These are phyloP conservation scores for Celastrina argiolus DNA, from an alignment of 2,888 invertebrate species.

Conservation along the genomic window DNA sequence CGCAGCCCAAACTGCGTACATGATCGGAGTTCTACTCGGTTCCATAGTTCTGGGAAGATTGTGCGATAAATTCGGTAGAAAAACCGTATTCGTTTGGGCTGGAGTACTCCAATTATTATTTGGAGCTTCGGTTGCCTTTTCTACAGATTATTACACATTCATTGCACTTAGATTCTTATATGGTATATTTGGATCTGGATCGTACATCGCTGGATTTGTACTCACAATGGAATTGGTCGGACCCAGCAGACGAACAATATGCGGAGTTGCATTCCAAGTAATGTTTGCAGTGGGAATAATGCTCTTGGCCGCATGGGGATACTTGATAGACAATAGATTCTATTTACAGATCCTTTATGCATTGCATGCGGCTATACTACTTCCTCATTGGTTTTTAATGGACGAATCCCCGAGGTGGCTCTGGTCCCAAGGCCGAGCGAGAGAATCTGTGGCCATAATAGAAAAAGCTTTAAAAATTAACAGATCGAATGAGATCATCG, in stretches of 20 bases:
- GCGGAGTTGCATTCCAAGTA: constrained; percentile 88
- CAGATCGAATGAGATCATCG: constrained; percentile 78
- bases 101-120: constrained; percentile 84
- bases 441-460: constrained; percentile 86
- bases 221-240: constrained; percentile 91
- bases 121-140: constrained; percentile 85
- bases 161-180: constrained; percentile 82
- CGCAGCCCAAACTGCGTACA: constrained; percentile 85
- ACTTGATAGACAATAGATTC: constrained; percentile 84
- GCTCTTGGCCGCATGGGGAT: constrained; percentile 90
- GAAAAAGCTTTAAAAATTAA: constrained; percentile 86
- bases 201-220: constrained; percentile 83
- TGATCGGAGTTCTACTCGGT: constrained; percentile 90
- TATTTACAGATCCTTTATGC: constrained; percentile 88
- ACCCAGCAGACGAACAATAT: constrained; percentile 85
- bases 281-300: constrained; percentile 89
- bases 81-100: constrained; percentile 87
- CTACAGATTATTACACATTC: constrained; percentile 85
- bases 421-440: constrained; percentile 87
- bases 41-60: constrained; percentile 86
- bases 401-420: constrained; percentile 94
- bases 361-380: constrained; percentile 82
- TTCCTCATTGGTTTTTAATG: constrained; percentile 90
- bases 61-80: constrained; percentile 89
- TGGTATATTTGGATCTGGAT: constrained; percentile 90